Percentiles rank a stretch among this genome's conserved stretches.
Evolutionary conservation across 2,797 vertebrate genomes (phyloP).

Genomic region (Centropyge bicolor): DNA sequence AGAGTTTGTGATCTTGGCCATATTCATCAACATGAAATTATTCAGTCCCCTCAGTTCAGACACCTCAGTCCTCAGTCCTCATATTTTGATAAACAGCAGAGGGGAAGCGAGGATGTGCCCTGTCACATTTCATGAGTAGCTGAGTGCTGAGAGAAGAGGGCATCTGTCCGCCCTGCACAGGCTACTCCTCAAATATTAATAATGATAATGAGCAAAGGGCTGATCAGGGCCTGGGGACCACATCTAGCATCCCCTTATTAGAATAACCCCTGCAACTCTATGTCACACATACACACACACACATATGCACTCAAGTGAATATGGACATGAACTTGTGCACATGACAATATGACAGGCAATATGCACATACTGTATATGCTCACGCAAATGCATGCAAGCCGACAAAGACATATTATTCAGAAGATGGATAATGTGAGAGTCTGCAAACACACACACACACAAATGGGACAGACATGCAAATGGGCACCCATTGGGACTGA

Average conservation of each 20-base stretch:
- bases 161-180: constrained; percentile 73
- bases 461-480: constrained; percentile 78
- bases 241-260: constrained; percentile 78
- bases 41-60: constrained; percentile 19
- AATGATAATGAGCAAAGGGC: constrained; percentile 83
- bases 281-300: constrained; percentile 34
- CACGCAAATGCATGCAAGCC: constrained; percentile 60
- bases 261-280: constrained; percentile 79
- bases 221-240: constrained; percentile 79
- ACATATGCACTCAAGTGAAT: constrained; percentile 56
- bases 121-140: constrained; percentile 81
- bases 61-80: constrained; percentile 41
- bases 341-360: constrained; percentile 69
- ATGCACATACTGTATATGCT: constrained; percentile 61
- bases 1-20: constrained; percentile 13
- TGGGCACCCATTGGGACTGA: constrained; percentile 65
- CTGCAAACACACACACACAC: constrained; percentile 62
- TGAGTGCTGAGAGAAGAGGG: constrained; percentile 66
- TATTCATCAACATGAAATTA: constrained; percentile 27
- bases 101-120: constrained; percentile 57
- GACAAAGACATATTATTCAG: constrained; percentile 73
- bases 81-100: constrained; percentile 67
- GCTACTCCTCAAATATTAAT: constrained; percentile 85
- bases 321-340: constrained; percentile 56
- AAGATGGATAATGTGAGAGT: constrained; percentile 62